Base-by-base conservation (phyloP, 2,797 vertebrate genomes). In the Xenopus petersii region DNA sequence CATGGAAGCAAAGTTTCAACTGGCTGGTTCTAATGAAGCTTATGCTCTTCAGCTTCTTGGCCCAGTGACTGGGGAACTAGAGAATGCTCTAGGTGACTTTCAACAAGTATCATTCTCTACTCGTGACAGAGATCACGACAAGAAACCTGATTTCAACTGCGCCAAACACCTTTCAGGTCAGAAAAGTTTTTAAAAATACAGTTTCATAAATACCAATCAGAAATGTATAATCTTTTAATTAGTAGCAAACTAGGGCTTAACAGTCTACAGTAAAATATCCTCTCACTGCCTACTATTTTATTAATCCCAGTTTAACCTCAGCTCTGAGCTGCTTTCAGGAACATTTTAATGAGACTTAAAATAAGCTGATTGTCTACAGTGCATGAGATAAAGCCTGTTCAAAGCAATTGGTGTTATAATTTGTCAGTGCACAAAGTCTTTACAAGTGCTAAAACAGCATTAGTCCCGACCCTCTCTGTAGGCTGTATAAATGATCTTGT, bases 91-190 rank as follows among this genome's bases (percentile, higher is more conserved):
- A 0, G 85, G 89, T 0, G 90, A 92, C 0, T 85, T 88, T 64
- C 82, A 91, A 4, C 91, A 92, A 26, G 83, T 96, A 49, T 91
- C 94, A 1, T 99, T 99, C 80, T 98, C 97, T 80, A 99, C 96
- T 36, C 91, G 89, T 10, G 97, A 99, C 87, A 89, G 87, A 10
- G 97, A 98, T 87, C 94, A 98, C 0, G 97, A 98, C 83, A 91
- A 85, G 74, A 96, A 93, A 49, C 74, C 80, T 0, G 93, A 98
- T 81, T 89, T 87, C 75, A 99, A 95, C 88, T 99, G 97, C 12
- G 96, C 96, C 83, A 94, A 94, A 72, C 95, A 93, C 75, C 94
- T 99, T 21, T 95, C 96, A 21, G 97, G 97, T 98, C 26, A 87
- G 87, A 72, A 11, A 9, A n/a, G 10, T 51, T 51, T 10, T 51